Evolutionary conservation across 64 coral and sea anemone genomes (phyloP).

Genomic region (Trachythela sp.): DNA sequence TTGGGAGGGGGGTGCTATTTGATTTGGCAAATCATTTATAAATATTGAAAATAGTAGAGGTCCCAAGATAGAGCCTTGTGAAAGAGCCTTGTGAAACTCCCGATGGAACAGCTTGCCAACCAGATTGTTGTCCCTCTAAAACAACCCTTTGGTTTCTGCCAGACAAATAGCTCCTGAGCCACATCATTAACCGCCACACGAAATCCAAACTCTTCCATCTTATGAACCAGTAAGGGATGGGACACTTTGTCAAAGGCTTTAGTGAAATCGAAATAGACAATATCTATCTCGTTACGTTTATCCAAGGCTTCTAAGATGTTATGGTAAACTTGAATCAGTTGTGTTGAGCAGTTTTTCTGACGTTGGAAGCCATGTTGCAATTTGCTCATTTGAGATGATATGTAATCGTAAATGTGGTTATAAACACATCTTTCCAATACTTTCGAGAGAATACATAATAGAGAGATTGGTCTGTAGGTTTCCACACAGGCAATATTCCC

Average conservation of each 20-base stretch:
- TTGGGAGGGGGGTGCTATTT: not conserved
- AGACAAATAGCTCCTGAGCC: not conserved
- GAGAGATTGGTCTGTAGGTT: not conserved
- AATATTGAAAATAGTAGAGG: not conserved
- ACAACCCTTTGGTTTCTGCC: not conserved
- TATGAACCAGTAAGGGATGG: no score
- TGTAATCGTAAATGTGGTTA: not conserved
- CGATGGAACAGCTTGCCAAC: not conserved
- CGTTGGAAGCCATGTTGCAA: not conserved
- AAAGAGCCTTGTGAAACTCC: constrained; percentile 4
- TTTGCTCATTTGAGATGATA: not conserved
- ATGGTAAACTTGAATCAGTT: no score
- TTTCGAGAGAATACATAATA: not conserved
- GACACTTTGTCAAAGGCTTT: no score
- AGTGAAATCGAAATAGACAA: no score
- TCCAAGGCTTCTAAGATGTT: no score
- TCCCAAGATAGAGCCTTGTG: no score
- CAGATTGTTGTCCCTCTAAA: constrained; percentile 1
- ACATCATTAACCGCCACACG: not conserved
- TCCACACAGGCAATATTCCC: no score
- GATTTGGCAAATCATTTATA: constrained; percentile 2
- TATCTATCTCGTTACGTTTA: no score
- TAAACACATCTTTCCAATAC: not conserved
- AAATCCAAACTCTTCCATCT: constrained; percentile 14
- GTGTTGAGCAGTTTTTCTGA: no score